Conservation (phyloP, 1,140 invertebrate species). For the Euglossa dilemma region DNA sequence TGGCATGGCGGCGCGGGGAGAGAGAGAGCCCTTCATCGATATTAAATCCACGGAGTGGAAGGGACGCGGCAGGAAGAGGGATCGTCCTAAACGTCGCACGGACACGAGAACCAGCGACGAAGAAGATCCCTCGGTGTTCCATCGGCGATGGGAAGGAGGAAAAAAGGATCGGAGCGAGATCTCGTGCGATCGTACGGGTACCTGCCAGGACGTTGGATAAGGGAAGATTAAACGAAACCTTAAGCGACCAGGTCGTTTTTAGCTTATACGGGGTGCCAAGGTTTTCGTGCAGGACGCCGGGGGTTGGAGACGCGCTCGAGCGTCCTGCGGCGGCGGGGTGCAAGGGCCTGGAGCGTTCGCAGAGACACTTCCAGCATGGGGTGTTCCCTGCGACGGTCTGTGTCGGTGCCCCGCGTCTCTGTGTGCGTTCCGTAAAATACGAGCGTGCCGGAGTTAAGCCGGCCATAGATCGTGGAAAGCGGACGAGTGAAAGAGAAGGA, state of each 20-base stretch:
- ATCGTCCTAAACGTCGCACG: slow-evolving; percentile 55
- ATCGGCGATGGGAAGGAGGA: slow-evolving; percentile 29
- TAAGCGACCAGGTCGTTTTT: slow-evolving; percentile 68
- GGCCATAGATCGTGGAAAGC: slow-evolving; percentile 72
- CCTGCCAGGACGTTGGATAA: slow-evolving; percentile 63
- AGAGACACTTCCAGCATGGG: slow-evolving; percentile 22
- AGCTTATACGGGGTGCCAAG: slow-evolving; percentile 56
- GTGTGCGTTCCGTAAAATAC: slow-evolving; percentile 66
- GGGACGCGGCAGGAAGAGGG: slow-evolving; percentile 38
- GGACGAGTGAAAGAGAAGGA: slow-evolving; percentile 55
- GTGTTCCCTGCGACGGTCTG: background rate
- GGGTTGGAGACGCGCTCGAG: slow-evolving; percentile 3
- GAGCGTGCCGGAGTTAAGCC: slow-evolving; percentile 71
- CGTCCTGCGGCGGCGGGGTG: slow-evolving; percentile 3
- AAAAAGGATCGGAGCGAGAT: slow-evolving; percentile 42
- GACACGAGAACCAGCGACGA: slow-evolving; percentile 31
- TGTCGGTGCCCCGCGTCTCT: background rate
- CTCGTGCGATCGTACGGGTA: slow-evolving; percentile 57
- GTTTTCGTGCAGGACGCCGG: slow-evolving; percentile 39
- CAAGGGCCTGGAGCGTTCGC: slow-evolving; percentile 34
- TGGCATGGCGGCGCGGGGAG: background rate
- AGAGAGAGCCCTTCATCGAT: slow-evolving; percentile 54
- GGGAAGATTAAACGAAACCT: slow-evolving; percentile 72
- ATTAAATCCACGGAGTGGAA: slow-evolving; percentile 53
- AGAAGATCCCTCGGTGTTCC: background rate